phyloP scores from a whole-genome alignment of 2,888 invertebrate genomes.

The Steinernema hermaphroditum region DNA sequence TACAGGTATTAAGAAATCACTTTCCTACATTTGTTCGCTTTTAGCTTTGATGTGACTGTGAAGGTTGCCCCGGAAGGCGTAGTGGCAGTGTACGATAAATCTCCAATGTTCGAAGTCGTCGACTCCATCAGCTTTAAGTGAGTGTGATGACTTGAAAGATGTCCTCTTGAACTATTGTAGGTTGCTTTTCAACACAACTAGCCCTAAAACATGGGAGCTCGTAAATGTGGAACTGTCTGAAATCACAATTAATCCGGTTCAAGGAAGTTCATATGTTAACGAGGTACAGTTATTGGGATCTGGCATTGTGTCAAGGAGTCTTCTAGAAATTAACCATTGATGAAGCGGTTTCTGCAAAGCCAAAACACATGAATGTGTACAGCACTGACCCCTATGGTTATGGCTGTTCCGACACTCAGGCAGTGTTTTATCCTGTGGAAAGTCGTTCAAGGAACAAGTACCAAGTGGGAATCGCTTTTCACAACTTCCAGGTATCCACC shows the following conservation, averaged over 20 bases:
- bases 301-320: background rate
- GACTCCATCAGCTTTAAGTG: background rate
- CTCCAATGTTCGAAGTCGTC: background rate
- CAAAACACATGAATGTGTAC: background rate
- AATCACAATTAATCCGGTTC: background rate
- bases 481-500: slow-evolving; percentile 46
- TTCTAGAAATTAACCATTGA: background rate
- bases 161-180: background rate
- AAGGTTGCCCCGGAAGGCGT: slow-evolving; percentile 15
- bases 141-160: background rate
- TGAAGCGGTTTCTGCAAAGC: background rate
- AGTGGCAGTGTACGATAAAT: background rate
- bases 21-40: background rate
- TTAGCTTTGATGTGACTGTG: slow-evolving; percentile 26
- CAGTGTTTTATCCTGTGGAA: slow-evolving; percentile 37
- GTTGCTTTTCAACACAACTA: slow-evolving; percentile 31
- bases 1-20: slow-evolving; percentile 9
- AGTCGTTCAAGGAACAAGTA: slow-evolving; percentile 1
- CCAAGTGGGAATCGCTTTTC: slow-evolving; percentile 37
- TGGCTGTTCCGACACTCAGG: slow-evolving; percentile 39
- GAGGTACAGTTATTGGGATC: no score
- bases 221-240: background rate
- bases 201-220: slow-evolving; percentile 26
- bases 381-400: slow-evolving; percentile 31
- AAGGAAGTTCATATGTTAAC: background rate